Evolutionary conservation across 2,113 vertebrate genomes (phyloP).

Genomic region (Rynchops niger): DNA sequence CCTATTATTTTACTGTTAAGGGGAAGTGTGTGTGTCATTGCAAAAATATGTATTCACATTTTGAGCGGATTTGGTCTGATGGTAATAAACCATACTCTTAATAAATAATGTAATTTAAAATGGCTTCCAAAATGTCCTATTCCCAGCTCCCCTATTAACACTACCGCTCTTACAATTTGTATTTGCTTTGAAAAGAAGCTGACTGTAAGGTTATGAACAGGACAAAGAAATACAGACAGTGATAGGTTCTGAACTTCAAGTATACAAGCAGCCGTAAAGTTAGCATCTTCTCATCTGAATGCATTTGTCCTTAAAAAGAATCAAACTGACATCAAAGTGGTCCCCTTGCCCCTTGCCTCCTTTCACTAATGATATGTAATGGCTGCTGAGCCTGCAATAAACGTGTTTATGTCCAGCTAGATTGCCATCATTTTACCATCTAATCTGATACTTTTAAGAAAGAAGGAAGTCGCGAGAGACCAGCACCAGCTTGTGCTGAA

Average conservation of each 20-base stretch:
- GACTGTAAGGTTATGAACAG: not conserved
- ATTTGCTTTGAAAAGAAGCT: not conserved
- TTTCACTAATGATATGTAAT: slow-evolving; percentile 71
- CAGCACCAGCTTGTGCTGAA: slow-evolving; percentile 80
- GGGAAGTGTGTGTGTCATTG: not conserved
- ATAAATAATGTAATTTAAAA: not conserved
- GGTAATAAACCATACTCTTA: not conserved
- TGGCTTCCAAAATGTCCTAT: not conserved
- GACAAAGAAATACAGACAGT: not conserved
- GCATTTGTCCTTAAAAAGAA: slow-evolving; percentile 50
- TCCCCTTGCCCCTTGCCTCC: slow-evolving; percentile 45
- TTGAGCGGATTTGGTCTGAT: not conserved
- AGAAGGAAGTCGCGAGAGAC: slow-evolving; percentile 68
- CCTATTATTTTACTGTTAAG: not conserved
- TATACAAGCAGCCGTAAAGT: not conserved
- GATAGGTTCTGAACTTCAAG: slow-evolving; percentile 16
- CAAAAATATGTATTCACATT: not conserved
- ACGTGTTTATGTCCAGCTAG: slow-evolving; percentile 64
- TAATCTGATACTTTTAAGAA: slow-evolving; percentile 8
- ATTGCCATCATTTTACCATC: slow-evolving; percentile 66
- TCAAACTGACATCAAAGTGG: slow-evolving; percentile 60
- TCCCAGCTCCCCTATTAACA: not conserved
- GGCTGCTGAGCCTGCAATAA: slow-evolving; percentile 69
- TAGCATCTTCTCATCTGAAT: slow-evolving; percentile 30
- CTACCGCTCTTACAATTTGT: not conserved